Percentiles rank a stretch among this genome's conserved stretches.
Conservation (phyloP, 1,140 invertebrate species). For the Caenorhabditis latens region DNA sequence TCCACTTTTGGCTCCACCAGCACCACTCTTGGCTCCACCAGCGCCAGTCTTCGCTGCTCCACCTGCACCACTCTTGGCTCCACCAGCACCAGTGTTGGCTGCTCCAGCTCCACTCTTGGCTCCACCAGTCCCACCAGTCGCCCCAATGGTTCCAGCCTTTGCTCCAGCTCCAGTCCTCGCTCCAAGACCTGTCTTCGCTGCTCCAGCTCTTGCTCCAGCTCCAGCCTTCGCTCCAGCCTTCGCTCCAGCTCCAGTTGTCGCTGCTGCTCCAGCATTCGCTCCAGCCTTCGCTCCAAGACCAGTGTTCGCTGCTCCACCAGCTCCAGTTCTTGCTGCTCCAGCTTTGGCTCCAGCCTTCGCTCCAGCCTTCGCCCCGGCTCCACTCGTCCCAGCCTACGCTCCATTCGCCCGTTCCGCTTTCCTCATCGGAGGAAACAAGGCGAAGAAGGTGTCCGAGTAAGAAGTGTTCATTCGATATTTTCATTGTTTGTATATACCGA, state of each 20-base stretch:
- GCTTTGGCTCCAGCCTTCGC: slow-evolving; percentile 48
- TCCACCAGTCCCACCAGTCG: slow-evolving; percentile 52
- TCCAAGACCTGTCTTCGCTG: neutral
- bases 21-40: slow-evolving; percentile 53
- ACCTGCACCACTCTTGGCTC: slow-evolving; percentile 49
- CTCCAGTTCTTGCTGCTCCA: slow-evolving; percentile 35
- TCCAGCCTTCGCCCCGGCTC: slow-evolving; percentile 39
- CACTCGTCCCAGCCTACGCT: slow-evolving; percentile 65
- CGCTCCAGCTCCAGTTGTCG: slow-evolving; percentile 40
- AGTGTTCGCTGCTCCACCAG: slow-evolving; percentile 49
- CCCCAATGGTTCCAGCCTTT: slow-evolving; percentile 24
- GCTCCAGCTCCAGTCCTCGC: slow-evolving; percentile 18
- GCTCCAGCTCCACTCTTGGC: slow-evolving; percentile 43
- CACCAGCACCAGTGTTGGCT: slow-evolving; percentile 56
- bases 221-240: neutral
- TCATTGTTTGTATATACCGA: slow-evolving; percentile 47
- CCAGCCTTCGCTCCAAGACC: slow-evolving; percentile 51
- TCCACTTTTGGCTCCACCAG: slow-evolving; percentile 48
- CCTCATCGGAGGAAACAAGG: slow-evolving; percentile 66
- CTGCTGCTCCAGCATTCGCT: slow-evolving; percentile 34
- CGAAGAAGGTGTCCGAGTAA: slow-evolving; percentile 57
- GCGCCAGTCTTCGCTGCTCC: slow-evolving; percentile 58
- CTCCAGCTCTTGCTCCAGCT: slow-evolving; percentile 41
- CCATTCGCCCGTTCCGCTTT: slow-evolving; percentile 65
- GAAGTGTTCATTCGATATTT: slow-evolving; percentile 46